Conservation (phyloP, 2,113 vertebrate species). For the Protobothrops flavoviridis region DNA sequence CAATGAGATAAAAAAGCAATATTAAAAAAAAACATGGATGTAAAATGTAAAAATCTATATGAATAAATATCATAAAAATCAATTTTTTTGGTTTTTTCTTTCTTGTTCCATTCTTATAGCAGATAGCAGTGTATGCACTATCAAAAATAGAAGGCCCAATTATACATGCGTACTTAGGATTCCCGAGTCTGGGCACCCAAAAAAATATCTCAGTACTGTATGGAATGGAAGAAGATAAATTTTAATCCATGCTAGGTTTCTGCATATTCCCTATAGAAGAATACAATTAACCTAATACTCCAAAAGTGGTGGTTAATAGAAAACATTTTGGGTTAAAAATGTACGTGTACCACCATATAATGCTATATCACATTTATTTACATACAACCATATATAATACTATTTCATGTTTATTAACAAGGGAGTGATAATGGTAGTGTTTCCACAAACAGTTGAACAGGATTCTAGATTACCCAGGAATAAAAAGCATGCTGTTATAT, state of each 20-base stretch:
- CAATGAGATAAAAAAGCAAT: not conserved
- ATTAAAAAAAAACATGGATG: not conserved
- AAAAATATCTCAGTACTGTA: not conserved
- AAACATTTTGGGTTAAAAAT: not conserved
- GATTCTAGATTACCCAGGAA: not conserved
- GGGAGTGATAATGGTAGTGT: not conserved
- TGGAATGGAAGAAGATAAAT: not conserved
- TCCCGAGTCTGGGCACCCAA: not conserved
- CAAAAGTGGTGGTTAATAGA: not conserved
- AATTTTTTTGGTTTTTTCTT: not conserved
- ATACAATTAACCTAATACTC: not conserved
- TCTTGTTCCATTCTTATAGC: not conserved
- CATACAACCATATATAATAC: not conserved
- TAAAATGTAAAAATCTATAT: not conserved
- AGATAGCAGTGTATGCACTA: not conserved
- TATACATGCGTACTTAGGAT: not conserved
- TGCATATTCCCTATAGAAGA: not conserved
- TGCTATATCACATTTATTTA: not conserved
- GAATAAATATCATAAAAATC: not conserved
- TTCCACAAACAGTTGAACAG: not conserved
- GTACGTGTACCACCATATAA: not conserved
- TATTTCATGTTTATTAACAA: not conserved
- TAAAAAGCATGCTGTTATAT: not conserved
- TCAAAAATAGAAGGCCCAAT: not conserved
- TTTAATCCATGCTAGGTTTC: not conserved